These are phyloP conservation scores for Idaea dimidiata DNA, from an alignment of 2,888 invertebrate genomes.

Conservation along the genomic window DNA sequence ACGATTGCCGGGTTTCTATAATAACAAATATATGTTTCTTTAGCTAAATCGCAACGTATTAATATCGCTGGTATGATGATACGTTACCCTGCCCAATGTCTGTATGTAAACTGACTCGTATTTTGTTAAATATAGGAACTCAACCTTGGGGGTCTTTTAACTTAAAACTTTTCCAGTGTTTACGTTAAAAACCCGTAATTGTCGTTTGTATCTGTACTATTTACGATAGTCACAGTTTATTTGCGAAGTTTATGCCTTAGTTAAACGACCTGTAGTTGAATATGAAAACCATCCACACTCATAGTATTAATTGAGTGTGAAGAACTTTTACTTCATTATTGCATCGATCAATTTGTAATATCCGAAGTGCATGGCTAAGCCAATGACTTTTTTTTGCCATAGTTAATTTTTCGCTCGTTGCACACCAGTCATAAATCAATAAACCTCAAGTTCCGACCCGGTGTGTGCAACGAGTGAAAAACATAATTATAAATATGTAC, in stretches of 20 bases:
- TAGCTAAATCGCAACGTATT: too few relatives aligned
- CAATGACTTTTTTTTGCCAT: conserved; percentile 31
- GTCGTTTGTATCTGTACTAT: background rate
- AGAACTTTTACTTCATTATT: conserved; percentile 21
- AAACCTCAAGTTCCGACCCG: too few relatives aligned
- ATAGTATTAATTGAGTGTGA: background rate
- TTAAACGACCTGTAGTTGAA: background rate
- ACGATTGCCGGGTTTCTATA: too few relatives aligned
- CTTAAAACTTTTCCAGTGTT: background rate
- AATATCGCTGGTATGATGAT: too few relatives aligned
- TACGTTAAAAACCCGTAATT: background rate
- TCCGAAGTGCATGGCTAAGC: conserved; percentile 37
- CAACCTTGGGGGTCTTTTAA: background rate
- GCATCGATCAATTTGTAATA: conserved; percentile 29
- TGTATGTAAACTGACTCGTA: too few relatives aligned
- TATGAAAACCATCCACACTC: background rate
- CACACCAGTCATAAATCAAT: too few relatives aligned
- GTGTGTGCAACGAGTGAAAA: too few relatives aligned
- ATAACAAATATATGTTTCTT: too few relatives aligned
- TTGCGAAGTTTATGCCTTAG: background rate
- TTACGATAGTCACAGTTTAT: background rate
- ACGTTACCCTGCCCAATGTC: too few relatives aligned
- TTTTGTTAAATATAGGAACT: too few relatives aligned
- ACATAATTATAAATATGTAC: too few relatives aligned
- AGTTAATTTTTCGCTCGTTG: too few relatives aligned